Conservation (phyloP, 30 jellyfish, hydroid and myxozoan genomes). For the Nemopilema nomurai region DNA sequence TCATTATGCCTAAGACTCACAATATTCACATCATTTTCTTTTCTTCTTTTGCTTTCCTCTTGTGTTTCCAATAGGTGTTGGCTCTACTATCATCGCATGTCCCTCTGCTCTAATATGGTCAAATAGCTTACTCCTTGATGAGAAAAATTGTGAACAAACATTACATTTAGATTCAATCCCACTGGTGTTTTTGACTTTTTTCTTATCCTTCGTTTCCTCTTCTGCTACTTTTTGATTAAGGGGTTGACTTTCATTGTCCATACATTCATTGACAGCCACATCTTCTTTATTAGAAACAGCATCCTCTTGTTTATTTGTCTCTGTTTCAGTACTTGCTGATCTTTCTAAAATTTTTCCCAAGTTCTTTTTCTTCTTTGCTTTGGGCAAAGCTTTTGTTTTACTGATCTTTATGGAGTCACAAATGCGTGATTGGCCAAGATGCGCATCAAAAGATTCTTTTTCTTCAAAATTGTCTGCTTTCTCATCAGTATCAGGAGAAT, state of each 20-base stretch:
- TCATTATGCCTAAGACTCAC: neutral
- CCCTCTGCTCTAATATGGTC: constrained; percentile 72
- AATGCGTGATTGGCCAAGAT: constrained; percentile 48
- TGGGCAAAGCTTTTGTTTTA: constrained; percentile 12
- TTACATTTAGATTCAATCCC: constrained; percentile 62
- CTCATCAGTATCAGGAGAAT: constrained; percentile 53
- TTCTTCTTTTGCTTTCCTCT: constrained; percentile 29
- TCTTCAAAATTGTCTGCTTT: neutral
- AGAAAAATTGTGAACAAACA: constrained; percentile 60
- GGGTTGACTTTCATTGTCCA: neutral
- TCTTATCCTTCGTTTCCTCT: neutral
- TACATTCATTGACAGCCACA: neutral
- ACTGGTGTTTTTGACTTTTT: neutral
- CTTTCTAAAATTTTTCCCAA: constrained; percentile 36
- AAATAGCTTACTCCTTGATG: constrained; percentile 84
- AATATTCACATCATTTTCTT: neutral
- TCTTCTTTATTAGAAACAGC: neutral
- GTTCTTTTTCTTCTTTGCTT: constrained; percentile 32
- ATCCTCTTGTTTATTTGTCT: neutral
- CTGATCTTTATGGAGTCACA: constrained; percentile 60
- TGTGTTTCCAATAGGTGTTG: neutral
- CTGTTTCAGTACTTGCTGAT: constrained; percentile 27
- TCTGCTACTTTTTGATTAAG: neutral
- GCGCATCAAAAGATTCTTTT: constrained; percentile 16
- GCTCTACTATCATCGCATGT: constrained; percentile 72